A percentile compares a stretch with the other conserved stretches of the same genome.
These are phyloP conservation scores for Tragelaphus strepsiceros DNA, from an alignment of 2,113 vertebrate species.

Conservation along the genomic window DNA sequence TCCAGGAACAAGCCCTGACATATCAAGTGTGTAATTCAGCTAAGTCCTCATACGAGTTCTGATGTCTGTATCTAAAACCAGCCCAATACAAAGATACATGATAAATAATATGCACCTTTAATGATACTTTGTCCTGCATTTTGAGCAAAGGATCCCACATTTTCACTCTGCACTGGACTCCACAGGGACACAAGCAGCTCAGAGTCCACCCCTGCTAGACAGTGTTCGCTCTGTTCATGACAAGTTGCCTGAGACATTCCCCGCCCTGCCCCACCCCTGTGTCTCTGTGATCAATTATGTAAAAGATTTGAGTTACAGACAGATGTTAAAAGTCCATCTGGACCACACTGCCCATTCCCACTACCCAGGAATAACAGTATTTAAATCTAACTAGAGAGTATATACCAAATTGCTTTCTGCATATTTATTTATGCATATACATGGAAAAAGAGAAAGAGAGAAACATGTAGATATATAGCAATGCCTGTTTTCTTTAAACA, in stretches of 20 bases:
- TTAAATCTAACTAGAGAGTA: conserved; percentile 12
- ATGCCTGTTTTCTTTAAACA: not conserved
- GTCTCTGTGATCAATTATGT: not conserved
- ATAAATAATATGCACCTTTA: not conserved
- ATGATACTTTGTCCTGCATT: not conserved
- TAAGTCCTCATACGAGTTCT: not conserved
- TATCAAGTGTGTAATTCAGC: not conserved
- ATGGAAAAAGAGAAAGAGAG: not conserved
- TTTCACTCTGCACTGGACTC: not conserved
- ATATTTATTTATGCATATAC: not conserved
- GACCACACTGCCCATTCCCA: not conserved
- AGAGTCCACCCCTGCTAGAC: not conserved
- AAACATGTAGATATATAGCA: not conserved
- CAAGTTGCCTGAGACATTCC: not conserved
- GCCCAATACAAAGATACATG: not conserved
- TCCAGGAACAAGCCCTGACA: not conserved
- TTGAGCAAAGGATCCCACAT: not conserved
- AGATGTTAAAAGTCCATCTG: not conserved
- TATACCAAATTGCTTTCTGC: not conserved
- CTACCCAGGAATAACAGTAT: not conserved
- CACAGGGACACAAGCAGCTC: not conserved
- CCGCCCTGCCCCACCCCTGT: too few relatives aligned
- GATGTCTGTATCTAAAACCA: not conserved
- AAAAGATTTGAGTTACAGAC: not conserved
- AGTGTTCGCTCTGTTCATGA: not conserved